Evolutionary conservation across 2,888 invertebrate genomes (phyloP).

Genomic region (Deilephila elpenor): DNA sequence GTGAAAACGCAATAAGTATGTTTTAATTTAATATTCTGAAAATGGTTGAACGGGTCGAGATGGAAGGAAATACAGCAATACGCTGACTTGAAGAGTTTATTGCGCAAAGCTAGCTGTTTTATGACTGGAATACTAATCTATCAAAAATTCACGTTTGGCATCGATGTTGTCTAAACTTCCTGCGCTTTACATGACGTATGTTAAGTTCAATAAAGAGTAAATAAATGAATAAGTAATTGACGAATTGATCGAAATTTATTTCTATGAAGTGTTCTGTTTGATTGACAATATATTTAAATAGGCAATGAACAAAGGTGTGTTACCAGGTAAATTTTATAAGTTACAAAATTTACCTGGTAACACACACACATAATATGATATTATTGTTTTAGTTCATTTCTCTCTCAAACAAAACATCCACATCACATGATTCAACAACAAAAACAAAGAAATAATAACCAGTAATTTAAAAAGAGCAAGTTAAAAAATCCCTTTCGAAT

Average conservation of each 20-base stretch:
- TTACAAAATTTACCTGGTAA: too few species aligned
- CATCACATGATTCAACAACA: too few species aligned
- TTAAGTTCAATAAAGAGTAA: background rate
- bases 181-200: background rate
- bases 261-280: background rate
- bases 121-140: conserved; percentile 20
- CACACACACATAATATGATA: too few species aligned
- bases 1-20: conserved; percentile 6
- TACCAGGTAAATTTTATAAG: background rate
- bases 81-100: background rate
- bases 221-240: background rate
- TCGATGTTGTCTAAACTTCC: conserved; percentile 18
- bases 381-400: too few species aligned
- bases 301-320: background rate
- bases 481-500: background rate
- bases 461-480: background rate
- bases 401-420: too few species aligned
- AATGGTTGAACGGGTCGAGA: background rate
- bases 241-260: background rate
- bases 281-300: background rate
- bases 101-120: conserved; percentile 8
- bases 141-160: conserved; percentile 14
- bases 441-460: background rate
- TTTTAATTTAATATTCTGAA: conserved; percentile 13
- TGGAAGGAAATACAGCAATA: background rate